Base-by-base conservation (phyloP, 1,140 invertebrate species). In the Adoxophyes honmai region DNA sequence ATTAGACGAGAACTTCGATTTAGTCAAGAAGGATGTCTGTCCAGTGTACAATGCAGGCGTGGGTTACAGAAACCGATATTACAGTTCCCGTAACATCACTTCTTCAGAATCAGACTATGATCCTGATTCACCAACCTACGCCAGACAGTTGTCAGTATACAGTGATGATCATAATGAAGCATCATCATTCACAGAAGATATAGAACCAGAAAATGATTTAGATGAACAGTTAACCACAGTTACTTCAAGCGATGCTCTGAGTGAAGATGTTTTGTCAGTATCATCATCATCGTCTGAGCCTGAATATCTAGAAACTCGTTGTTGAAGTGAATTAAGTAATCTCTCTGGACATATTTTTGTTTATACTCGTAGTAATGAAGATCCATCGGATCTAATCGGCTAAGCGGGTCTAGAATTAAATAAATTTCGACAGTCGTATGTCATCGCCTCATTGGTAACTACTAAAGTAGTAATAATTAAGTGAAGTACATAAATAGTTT, bases 1-100 rank as follows among this genome's bases (percentile, higher is more conserved):
- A 14, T 79, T 95, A 4, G 92, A 94, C 69, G 90, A 93, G 52
- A 81, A 93, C 55, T 91, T 90, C 63, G 86, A 92, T 66, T 74
- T 93, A 21, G 75, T 90, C 4, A 86, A 70, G 55, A 86, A 81
- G 55, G 64, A 82, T 36, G 55, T 77, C 0, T 72, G 76, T 44
- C 52, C 55, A 3, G 55, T 70, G 16, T 62, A 39, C 35, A 55
- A 57, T 38, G 28, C 34, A 39, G 54, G n/a, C 1, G 35, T 59
- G 18, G 38, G 28, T 9, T 68, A 64, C 34, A 66, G 66, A 48
- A 58, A 57, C 21, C 55, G 62, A 9, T 66, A 69, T 11, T 75
- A 62, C 42, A 61, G 64, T 16, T 34, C 66, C 0, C 66, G 64
- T 34, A 66, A 72, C 18, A 58, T 15, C 3, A 61, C 64, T 66